Evolutionary conservation across 2,888 invertebrate species (phyloP), one percentile per base, ranked within the genome.

Genomic region (Drosophila seclusa): DNA sequence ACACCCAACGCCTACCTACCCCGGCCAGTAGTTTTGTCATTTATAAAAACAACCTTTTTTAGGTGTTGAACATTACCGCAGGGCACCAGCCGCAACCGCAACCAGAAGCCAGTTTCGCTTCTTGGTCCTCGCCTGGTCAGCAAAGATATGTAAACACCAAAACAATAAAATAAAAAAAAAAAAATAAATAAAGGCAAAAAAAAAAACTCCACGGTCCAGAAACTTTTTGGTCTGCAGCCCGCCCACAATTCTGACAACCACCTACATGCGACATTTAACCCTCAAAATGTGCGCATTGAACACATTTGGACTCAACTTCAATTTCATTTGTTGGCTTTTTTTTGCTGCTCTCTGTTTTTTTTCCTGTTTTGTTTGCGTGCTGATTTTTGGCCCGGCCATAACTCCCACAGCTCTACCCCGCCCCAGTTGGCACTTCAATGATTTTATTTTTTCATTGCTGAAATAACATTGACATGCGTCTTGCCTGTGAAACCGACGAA

Each of bases 401-500:
- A 88, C 66, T 78, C 48, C 58, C 58, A 55, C n/a, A 40, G n/a
- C 40, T 18, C 18, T 21, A n/a, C n/a, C 40, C 31, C 8, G 29
- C 55, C 40, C 13, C 58, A 48, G 62, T 59, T 42, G 52, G 36
- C 57, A 65, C 60, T 71, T 55, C 40, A 63, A 50, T 69, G 8
- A 76, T 78, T 72, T 57, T 57, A 64, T 76, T 72, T 87, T 83
- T 85, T 80, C 80, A 76, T 80, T 88, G 84, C 73, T 87, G 80
- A 76, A 87, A 87, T 84, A 87, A 90, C 87, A 87, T 89, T 87
- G 90, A 90, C 90, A 87, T 82, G 90, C 88, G 86, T 83, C 90
- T 88, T 86, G 80, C 68, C 63, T 68, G 77, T 53, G 68, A 52
- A 50, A 55, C 64, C 73, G 63, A 50, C 57, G 32, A 52, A 53